Base-by-base conservation (phyloP, 2,888 invertebrate species). In the Chirona hameri region DNA sequence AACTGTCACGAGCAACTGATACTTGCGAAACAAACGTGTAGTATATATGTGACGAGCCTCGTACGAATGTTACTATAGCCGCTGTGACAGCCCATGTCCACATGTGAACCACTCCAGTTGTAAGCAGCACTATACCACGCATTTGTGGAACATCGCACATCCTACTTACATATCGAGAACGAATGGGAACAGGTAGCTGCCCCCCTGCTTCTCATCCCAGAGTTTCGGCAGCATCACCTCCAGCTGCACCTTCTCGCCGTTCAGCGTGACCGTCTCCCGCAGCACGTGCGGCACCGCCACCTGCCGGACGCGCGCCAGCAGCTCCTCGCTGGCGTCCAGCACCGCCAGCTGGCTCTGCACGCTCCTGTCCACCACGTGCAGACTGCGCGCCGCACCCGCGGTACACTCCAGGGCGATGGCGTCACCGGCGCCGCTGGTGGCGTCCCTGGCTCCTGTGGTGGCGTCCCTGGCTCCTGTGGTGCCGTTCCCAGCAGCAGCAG, bases 141-240 rank as follows among this genome's bases (percentile, higher is more conserved):
- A 39, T 39, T 2, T 39, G 39, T 7, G 7, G 7, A 39, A 12
- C 52, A 12, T 12, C 52, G 52, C 52, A 39, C 39, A 39, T 18
- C 29, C 29, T 15, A 72, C 72, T 72, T 12, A 76, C 76, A 76
- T 46, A 12, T 76, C 27, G 5, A 76, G 46, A 0, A 76, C 76
- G 21, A 76, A 76, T 21, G 76, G 46, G 21, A 31, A 76, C 39
- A 27, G 46, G 39, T 76, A 46, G 39, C 10, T 76, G 76, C 76
- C 76, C 4, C 76, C 76, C 27, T 76, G 18, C 76, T 46, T 76
- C 76, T 76, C 24, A 7, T 76, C 76, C 76, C 76, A 76, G 24
- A 76, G 76, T 46, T 39, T 31, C 12, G 76, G 76, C 76, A 76
- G 21, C 9, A 76, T 27, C 46, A 76, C 24, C 46, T 76, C 76